Evolutionary conservation across 1,140 invertebrate species (phyloP).

Genomic region (Neodiprion lecontei): DNA sequence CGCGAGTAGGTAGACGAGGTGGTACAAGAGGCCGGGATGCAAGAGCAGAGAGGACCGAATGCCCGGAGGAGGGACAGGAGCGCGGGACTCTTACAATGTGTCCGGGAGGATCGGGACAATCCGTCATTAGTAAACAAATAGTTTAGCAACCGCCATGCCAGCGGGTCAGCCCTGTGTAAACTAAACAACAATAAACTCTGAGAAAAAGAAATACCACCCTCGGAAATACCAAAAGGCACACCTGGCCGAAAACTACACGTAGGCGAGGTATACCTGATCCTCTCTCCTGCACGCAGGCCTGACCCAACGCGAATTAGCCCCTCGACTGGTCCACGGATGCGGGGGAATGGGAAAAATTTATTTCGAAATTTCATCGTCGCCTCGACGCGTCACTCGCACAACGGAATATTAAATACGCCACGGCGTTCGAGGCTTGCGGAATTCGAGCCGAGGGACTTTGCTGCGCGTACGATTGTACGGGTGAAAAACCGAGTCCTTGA

Average conservation of each 20-base stretch:
- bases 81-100: not conserved
- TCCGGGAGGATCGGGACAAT: not conserved
- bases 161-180: not conserved
- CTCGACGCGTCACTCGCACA: too few relatives aligned
- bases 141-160: not conserved
- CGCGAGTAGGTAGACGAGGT: not conserved
- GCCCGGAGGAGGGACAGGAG: not conserved
- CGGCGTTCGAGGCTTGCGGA: too few relatives aligned
- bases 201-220: not conserved
- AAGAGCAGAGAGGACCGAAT: not conserved
- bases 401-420: too few relatives aligned
- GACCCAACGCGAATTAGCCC: too few relatives aligned
- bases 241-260: not conserved
- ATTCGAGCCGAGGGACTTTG: too few relatives aligned
- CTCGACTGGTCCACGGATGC: not conserved
- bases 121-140: slow-evolving; percentile 7
- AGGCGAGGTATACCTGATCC: not conserved
- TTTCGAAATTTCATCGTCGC: too few relatives aligned
- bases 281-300: not conserved
- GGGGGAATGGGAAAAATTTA: not conserved
- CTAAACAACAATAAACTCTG: slow-evolving; percentile 4
- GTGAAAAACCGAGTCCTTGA: too few relatives aligned
- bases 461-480: too few relatives aligned
- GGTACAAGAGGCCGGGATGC: too few relatives aligned
- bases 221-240: not conserved